Evolutionary conservation across 1,140 invertebrate species (phyloP), one percentile per base, ranked within the genome.

Genomic region (Saxidomus purpurata): DNA sequence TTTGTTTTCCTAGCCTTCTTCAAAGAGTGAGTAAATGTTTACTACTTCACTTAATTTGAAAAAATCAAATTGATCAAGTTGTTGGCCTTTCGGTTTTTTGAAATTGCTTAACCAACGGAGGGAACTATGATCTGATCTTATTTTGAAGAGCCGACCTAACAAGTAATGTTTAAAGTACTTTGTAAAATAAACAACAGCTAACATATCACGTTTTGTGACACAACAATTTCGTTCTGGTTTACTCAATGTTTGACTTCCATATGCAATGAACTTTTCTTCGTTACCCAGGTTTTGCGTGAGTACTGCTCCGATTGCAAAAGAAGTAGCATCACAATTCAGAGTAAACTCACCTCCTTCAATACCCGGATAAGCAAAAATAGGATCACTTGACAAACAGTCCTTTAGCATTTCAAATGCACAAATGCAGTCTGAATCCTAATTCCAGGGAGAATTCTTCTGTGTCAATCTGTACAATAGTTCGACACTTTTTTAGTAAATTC

Each of bases 131-230:
- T 87, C 71, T 19, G 85, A 61, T 6, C 34, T 25, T 4, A 87
- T 71, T 11, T 80, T 28, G 55, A 87, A 79, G 3, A 9, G 40
- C 47, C 38, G 79, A 19, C 55, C 8, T 6, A 43, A 40, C 52
- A n/a, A n/a, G 28, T 59, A 59, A 36, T 87, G 40, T 22, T 80
- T 40, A n/a, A 87, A 87, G 38, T 79, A 74, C 43, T 40, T 87
- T 36, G 36, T 63, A 25, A 79, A 87, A 3, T 40, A 59, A 22
- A 87, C 52, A 6, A 87, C 69, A 25, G 47, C n/a, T 36, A 79
- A 47, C 31, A 87, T 25, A 36, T 80, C 85, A 8, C 76, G 25
- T 61, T 43, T 25, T 31, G 63, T 76, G 0, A 76, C 84, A 76
- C 36, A 86, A 34, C 47, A 86, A n/a, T 86, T 74, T 34, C 38